Percentiles rank a stretch among this genome's conserved stretches.
phyloP scores from a whole-genome alignment of 2,888 invertebrate genomes.

The Himalopsyche anomala region DNA sequence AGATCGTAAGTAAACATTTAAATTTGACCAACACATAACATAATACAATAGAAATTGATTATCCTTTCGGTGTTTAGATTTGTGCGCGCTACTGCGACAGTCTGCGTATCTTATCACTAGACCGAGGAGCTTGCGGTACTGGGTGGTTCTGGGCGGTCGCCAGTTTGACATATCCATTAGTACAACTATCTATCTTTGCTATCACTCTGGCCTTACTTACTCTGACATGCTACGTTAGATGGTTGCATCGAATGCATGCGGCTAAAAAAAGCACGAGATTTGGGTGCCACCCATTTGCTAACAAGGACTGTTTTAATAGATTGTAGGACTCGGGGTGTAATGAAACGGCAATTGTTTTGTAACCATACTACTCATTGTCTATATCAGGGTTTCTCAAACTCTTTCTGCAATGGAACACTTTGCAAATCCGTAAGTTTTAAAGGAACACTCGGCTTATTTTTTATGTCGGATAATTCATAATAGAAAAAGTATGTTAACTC shows the following conservation, averaged over 20 bases:
- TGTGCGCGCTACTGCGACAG: neutral
- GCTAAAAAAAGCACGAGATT: neutral
- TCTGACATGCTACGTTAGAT: neutral
- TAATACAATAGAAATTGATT: too few species aligned
- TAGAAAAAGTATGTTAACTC: too few species aligned
- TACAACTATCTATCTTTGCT: constrained; percentile 4
- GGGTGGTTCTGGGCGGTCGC: constrained; percentile 22
- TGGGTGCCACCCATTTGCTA: neutral
- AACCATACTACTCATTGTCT: too few species aligned
- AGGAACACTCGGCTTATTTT: too few species aligned
- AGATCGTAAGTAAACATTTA: too few species aligned
- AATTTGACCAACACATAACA: too few species aligned
- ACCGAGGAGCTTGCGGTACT: constrained; percentile 12
- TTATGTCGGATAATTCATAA: too few species aligned
- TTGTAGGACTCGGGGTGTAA: neutral
- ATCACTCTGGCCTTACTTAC: neutral
- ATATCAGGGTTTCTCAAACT: too few species aligned
- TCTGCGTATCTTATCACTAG: constrained; percentile 31
- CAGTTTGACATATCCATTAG: constrained; percentile 12
- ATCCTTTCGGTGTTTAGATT: neutral
- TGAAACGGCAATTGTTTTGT: too few species aligned
- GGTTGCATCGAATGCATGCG: neutral
- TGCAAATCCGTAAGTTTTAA: too few species aligned
- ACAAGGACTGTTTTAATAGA: neutral
- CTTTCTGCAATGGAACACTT: too few species aligned